phyloP scores from a whole-genome alignment of 2,113 vertebrate genomes.

The Ondatra zibethicus region DNA sequence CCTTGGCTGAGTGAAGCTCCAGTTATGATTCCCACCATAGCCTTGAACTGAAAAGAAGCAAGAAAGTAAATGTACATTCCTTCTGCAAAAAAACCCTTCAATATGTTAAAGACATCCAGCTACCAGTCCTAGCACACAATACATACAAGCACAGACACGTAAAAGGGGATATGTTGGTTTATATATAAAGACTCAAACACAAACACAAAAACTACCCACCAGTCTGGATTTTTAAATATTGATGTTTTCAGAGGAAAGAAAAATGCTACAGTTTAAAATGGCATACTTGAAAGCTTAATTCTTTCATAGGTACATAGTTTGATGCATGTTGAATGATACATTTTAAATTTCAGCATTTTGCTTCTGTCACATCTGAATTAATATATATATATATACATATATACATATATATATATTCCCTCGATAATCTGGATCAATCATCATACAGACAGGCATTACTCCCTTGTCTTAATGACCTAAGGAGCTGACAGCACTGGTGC shows the following conservation, averaged over 20 bases:
- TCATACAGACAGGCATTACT: neutral
- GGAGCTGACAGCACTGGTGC: neutral
- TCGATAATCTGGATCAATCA: neutral
- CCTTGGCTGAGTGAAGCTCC: too few relatives aligned
- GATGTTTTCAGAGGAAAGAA: slow-evolving; percentile 14
- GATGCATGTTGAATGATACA: neutral
- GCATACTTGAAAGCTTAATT: neutral
- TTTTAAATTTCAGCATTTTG: slow-evolving; percentile 8
- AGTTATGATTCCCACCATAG: too few relatives aligned
- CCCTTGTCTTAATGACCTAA: neutral
- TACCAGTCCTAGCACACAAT: neutral
- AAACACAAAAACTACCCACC: neutral
- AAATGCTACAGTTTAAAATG: neutral
- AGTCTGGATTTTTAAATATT: slow-evolving; percentile 1
- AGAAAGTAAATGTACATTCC: neutral
- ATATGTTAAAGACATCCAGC: neutral
- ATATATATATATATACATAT: neutral
- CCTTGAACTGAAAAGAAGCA: neutral
- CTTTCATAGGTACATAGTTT: neutral
- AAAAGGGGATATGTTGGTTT: neutral
- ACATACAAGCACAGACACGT: neutral
- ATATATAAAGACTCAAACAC: neutral
- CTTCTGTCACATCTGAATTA: neutral
- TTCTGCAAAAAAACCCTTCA: neutral
- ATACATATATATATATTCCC: neutral